These are phyloP conservation scores for Pyrrhura leucotis DNA, from an alignment of 2,797 vertebrate species.

Conservation along the genomic window DNA sequence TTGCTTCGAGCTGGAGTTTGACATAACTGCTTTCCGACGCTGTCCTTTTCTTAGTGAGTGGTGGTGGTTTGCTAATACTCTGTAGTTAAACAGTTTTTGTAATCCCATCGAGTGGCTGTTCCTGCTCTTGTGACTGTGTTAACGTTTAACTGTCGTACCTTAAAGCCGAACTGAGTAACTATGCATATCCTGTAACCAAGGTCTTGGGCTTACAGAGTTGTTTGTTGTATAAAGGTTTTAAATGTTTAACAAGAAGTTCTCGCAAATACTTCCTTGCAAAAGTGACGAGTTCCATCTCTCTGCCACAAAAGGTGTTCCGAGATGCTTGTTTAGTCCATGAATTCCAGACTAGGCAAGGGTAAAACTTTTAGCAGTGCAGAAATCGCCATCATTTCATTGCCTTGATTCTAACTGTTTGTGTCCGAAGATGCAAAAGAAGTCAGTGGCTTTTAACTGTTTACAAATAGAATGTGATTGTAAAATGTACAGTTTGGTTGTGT, in stretches of 20 bases:
- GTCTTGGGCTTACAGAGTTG: constrained; percentile 86
- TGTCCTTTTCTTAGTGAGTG: constrained; percentile 88
- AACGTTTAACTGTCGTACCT: constrained; percentile 84
- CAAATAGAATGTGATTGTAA: constrained; percentile 99
- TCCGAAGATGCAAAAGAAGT: constrained; percentile 97
- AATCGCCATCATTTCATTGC: constrained; percentile 99
- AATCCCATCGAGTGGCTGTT: constrained; percentile 82
- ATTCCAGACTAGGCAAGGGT: constrained; percentile 79
- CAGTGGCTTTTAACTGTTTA: constrained; percentile 99
- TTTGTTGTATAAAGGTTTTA: constrained; percentile 87
- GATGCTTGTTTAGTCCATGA: constrained; percentile 81
- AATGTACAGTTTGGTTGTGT: constrained; percentile 91
- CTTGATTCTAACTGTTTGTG: constrained; percentile 96
- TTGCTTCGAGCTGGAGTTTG: constrained; percentile 94
- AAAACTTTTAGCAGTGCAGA: constrained; percentile 90
- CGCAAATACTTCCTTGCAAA: constrained; percentile 78
- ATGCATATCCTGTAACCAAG: constrained; percentile 99
- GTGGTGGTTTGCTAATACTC: constrained; percentile 83
- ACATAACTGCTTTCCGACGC: constrained; percentile 90
- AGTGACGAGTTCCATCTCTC: constrained; percentile 83
- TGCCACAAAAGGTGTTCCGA: constrained; percentile 90
- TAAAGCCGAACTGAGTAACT: constrained; percentile 90
- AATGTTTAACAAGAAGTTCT: constrained; percentile 83
- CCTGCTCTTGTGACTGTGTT: constrained; percentile 84
- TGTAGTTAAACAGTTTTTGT: constrained; percentile 77